phyloP scores from a whole-genome alignment of 1,140 invertebrate genomes.

The Meloidogyne chitwoodi region DNA sequence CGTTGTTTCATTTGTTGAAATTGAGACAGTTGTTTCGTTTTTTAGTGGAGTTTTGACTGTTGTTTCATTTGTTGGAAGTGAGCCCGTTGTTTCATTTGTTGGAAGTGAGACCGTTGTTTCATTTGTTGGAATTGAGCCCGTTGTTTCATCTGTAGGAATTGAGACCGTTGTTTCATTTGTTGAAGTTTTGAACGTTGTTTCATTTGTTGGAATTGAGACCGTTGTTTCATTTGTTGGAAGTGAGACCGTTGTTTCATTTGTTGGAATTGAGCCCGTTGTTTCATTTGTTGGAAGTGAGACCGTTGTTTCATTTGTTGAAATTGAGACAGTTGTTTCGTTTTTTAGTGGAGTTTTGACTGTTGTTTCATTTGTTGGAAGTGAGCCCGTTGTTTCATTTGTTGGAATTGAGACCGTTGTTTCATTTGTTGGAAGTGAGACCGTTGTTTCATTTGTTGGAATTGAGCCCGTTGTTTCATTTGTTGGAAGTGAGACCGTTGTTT shows the following conservation, averaged over 20 bases:
- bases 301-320: neutral
- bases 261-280: neutral
- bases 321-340: neutral
- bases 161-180: neutral
- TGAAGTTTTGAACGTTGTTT: neutral
- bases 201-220: neutral
- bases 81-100: neutral
- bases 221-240: neutral
- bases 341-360: too few species aligned
- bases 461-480: too few species aligned
- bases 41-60: neutral
- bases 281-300: too few species aligned
- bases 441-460: too few species aligned
- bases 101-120: neutral
- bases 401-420: too few species aligned
- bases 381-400: too few species aligned
- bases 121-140: neutral
- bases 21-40: neutral
- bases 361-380: too few species aligned
- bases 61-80: neutral
- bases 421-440: neutral
- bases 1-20: too few species aligned
- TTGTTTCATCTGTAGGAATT: too few species aligned
- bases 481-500: neutral
- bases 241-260: neutral